Percentiles rank a stretch among this genome's conserved stretches.
phyloP scores from a whole-genome alignment of 1,140 invertebrate genomes.

The Anagrus nilaparvatae region DNA sequence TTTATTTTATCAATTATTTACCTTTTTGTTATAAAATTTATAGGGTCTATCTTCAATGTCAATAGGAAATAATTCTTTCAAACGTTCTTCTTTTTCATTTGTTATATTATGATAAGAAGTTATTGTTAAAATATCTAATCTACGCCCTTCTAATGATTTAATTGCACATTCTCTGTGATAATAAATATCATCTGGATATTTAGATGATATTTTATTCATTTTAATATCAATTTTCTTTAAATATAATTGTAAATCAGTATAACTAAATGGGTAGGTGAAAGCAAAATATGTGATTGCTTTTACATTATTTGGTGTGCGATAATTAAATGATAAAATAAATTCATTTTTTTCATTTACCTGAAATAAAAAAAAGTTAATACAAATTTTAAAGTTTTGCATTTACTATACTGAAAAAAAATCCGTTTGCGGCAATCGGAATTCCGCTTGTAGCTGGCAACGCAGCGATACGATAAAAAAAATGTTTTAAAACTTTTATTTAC shows the following conservation, averaged over 20 bases:
- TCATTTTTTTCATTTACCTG: conserved; percentile 48
- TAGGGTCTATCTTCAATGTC: conserved; percentile 54
- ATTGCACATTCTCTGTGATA: conserved; percentile 77
- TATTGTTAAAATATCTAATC: conserved; percentile 81
- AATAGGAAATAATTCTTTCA: conserved; percentile 71
- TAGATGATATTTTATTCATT: conserved; percentile 32
- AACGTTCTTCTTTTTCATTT: conserved; percentile 54
- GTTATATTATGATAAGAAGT: conserved; percentile 72
- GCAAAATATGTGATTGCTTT: conserved; percentile 76
- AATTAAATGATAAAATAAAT: conserved; percentile 73
- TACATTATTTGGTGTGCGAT: conserved; percentile 59
- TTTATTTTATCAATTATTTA: conserved; percentile 26
- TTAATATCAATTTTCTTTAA: conserved; percentile 32
- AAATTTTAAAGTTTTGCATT: neutral
- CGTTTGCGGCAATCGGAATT: too few species aligned
- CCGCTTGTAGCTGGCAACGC: too few species aligned
- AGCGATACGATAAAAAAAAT: too few species aligned
- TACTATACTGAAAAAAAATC: too few species aligned
- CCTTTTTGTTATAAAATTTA: conserved; percentile 65
- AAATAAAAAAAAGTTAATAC: conserved; percentile 25
- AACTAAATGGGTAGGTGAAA: conserved; percentile 86
- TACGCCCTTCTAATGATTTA: conserved; percentile 69
- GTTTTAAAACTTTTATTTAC: too few species aligned
- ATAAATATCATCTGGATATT: conserved; percentile 60
- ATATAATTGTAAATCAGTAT: conserved; percentile 67